These are phyloP conservation scores for Eulemur rufifrons DNA, from an alignment of 2,113 vertebrate genomes.

Conservation along the genomic window DNA sequence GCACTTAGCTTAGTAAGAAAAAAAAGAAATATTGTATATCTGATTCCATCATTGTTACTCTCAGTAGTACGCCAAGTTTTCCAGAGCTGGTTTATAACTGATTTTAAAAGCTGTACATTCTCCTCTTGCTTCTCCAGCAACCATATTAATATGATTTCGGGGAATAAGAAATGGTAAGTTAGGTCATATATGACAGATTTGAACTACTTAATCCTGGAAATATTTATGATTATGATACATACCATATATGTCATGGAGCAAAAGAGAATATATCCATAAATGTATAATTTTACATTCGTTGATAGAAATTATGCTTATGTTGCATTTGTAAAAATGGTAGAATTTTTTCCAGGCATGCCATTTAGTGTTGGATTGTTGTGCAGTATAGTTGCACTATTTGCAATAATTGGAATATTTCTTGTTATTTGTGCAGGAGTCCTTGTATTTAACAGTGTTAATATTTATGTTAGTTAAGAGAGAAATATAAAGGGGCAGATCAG, in stretches of 20 bases:
- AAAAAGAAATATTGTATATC: neutral
- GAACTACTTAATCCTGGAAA: neutral
- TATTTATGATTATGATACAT: neutral
- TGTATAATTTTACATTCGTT: neutral
- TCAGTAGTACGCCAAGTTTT: neutral
- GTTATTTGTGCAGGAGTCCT: neutral
- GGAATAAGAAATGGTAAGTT: neutral
- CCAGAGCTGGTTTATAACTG: neutral
- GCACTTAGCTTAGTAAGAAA: neutral
- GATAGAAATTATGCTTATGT: neutral
- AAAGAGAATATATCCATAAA: neutral
- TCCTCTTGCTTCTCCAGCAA: neutral
- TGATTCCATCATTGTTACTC: neutral
- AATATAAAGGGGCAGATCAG: neutral
- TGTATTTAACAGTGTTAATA: constrained; percentile 4
- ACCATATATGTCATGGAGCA: neutral
- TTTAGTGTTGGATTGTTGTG: neutral
- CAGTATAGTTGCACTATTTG: neutral
- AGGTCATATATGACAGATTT: neutral
- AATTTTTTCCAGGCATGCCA: neutral
- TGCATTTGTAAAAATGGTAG: neutral
- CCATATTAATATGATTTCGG: neutral
- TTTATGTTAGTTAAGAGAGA: constrained; percentile 45
- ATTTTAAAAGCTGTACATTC: neutral
- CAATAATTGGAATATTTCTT: neutral